These are phyloP conservation scores for Globodera rostochiensis DNA, from an alignment of 1,140 invertebrate genomes.

Conservation along the genomic window DNA sequence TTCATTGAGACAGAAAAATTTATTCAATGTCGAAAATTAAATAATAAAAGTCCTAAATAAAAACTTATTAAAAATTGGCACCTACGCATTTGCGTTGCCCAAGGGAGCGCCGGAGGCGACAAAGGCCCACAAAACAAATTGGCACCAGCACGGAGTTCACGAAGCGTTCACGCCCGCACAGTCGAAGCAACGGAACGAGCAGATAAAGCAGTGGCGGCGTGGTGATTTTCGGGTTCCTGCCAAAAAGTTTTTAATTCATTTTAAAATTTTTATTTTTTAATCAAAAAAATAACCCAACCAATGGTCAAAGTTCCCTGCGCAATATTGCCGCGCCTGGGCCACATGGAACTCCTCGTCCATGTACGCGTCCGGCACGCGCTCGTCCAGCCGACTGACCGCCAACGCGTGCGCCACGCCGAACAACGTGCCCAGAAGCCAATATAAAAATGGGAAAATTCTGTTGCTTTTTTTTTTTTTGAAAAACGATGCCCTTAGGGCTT, in stretches of 20 bases:
- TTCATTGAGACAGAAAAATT: no score
- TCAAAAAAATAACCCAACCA: constrained; percentile 5
- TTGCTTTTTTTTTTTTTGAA: no score
- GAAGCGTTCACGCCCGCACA: constrained; percentile 71
- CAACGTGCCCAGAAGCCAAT: constrained; percentile 16
- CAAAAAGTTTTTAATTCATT: constrained; percentile 70
- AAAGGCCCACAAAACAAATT: constrained; percentile 76
- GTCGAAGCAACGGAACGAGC: constrained; percentile 69
- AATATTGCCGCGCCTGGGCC: constrained; percentile 83
- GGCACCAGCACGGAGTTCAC: constrained; percentile 66
- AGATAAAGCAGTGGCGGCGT: constrained; percentile 91
- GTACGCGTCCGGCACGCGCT: constrained; percentile 70
- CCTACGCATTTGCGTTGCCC: neutral
- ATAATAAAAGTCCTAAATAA: no score
- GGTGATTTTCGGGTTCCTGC: constrained; percentile 96
- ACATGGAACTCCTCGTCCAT: constrained; percentile 95
- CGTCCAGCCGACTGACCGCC: constrained; percentile 31
- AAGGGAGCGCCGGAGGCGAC: constrained; percentile 66
- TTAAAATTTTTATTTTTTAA: neutral
- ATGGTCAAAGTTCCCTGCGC: constrained; percentile 69
- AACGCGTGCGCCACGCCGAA: constrained; percentile 35
- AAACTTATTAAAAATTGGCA: constrained; percentile 3
- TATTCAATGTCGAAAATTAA: no score
- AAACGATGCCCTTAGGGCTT: no score
- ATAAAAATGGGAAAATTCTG: constrained; percentile 22